Conservation (phyloP, 2,888 invertebrate genomes). For the Scaptomyza reducta region DNA sequence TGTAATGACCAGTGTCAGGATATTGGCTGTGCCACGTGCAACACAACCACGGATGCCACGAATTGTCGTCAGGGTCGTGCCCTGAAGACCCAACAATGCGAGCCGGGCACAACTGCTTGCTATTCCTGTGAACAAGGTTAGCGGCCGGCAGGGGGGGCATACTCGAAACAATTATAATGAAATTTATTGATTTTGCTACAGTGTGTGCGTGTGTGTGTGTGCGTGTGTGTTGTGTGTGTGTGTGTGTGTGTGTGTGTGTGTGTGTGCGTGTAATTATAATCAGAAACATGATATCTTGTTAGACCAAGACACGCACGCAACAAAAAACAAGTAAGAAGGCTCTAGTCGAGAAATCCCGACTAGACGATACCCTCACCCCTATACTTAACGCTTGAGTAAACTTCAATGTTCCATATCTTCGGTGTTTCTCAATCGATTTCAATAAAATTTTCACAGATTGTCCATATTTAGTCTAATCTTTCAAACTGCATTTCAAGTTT, state of each 20-base stretch:
- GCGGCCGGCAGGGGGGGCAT: slow-evolving; percentile 23
- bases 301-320: background rate
- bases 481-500: no score
- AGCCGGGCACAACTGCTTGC: slow-evolving; percentile 66
- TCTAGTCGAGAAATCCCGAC: no score
- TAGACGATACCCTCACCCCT: no score
- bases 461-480: no score
- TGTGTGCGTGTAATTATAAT: background rate
- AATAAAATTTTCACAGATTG: no score
- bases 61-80: slow-evolving; percentile 64
- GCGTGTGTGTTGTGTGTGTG: no score
- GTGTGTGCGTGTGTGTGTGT: background rate
- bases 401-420: no score
- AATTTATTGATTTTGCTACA: background rate
- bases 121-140: slow-evolving; percentile 79
- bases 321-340: no score
- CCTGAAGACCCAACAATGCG: slow-evolving; percentile 57
- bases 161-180: background rate
- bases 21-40: slow-evolving; percentile 77
- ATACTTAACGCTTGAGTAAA: no score
- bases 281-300: background rate
- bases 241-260: background rate
- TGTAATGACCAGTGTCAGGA: slow-evolving; percentile 73
- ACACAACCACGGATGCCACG: slow-evolving; percentile 59
- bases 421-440: no score